Conservation (phyloP, 2,113 vertebrate genomes). For the cattle (Bos taurus) region DNA sequence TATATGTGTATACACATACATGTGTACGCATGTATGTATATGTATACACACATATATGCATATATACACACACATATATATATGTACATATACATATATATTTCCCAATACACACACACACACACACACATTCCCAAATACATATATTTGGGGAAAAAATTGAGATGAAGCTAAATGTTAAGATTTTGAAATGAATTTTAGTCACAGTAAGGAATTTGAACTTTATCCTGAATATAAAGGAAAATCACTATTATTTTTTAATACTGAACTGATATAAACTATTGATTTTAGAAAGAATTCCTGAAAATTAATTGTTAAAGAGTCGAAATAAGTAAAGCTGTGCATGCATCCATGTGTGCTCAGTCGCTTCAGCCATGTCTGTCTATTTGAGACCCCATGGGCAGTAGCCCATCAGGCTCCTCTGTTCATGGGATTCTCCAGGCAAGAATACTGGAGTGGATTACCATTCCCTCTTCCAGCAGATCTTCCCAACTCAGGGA, state of each 20-base stretch:
- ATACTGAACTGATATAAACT: background rate
- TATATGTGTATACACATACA: background rate
- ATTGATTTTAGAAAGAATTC: background rate
- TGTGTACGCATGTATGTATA: background rate
- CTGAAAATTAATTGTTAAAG: background rate
- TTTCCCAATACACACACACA: background rate
- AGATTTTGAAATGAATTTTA: background rate
- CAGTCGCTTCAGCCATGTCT: background rate
- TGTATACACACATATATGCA: background rate
- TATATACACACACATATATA: background rate
- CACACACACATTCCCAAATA: background rate
- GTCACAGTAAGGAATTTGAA: background rate
- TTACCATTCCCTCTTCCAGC: background rate
- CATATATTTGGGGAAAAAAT: background rate
- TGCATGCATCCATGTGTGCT: background rate
- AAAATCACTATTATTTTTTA: background rate
- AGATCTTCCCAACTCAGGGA: background rate
- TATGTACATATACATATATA: background rate
- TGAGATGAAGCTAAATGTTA: background rate
- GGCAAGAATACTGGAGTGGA: background rate
- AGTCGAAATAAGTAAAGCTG: background rate
- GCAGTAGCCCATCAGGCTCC: background rate
- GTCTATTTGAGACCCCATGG: background rate
- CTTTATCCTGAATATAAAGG: background rate
- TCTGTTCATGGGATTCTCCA: background rate